Evolutionary conservation across 2,113 vertebrate species (phyloP), one percentile per base, ranked within the genome.

Genomic region (Cyanocitta stelleri): DNA sequence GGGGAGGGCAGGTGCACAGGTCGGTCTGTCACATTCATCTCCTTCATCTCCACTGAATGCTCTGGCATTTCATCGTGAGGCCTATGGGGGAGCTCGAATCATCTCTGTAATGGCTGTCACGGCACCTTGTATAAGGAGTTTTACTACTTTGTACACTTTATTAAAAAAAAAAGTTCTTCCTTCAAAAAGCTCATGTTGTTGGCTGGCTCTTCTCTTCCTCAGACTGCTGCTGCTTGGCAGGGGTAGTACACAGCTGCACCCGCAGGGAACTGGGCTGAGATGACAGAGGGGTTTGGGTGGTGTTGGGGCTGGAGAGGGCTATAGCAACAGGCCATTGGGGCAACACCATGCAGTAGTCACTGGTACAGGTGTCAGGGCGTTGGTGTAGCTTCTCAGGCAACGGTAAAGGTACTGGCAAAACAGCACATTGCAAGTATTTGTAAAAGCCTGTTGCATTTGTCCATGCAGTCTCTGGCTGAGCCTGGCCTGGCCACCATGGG

Each of bases 71-170:
- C 83, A 71, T 87, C 75, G 23, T 0, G 3, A 96, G 89, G 88
- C 91, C 88, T 48, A 1, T 9, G 6, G 81, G 76, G 90, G 90
- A 96, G 89, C 69, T 52, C 15, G 1, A 15, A 14, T 79, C 87
- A 95, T 95, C 96, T 93, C 82, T 95, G 85, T 96, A 95, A 90
- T 23, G 29, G 87, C 89, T 92, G 94, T 96, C 96, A 84, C 64
- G 46, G 95, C 82, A n/a, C 93, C 95, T 94, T 73, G 18, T 85
- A 68, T 89, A 93, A 97, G 95, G 83, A 90, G 79, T 96, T 97
- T 95, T 95, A 96, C 93, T 96, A 94, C 92, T 97, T 97, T 95
- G 90, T 97, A 96, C 90, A 78, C 97, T 97, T 97, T 96, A 96
- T 97, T 97, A 97, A 97, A 97, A 96, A 93, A 87, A 82, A 32